Conservation (phyloP, 2,888 invertebrate genomes). For the Papilio elwesi region DNA sequence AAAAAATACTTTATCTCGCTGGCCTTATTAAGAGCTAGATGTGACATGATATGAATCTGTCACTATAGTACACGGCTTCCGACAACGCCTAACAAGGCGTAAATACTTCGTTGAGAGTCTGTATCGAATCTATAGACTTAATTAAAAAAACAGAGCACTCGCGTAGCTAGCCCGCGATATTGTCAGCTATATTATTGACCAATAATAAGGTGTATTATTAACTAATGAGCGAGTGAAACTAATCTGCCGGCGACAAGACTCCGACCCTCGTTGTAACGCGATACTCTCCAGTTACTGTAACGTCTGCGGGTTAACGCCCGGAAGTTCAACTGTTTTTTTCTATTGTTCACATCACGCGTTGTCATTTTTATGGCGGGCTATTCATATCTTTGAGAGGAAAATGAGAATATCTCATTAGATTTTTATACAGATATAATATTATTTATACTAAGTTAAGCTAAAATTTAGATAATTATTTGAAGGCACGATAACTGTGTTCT, state of each 20-base stretch:
- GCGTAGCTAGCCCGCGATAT: too few species aligned
- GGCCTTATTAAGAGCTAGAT: too few species aligned
- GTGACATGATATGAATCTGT: too few species aligned
- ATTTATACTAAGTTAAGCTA: background rate
- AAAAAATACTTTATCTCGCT: too few species aligned
- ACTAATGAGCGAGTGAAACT: constrained; percentile 30
- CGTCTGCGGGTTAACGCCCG: constrained; percentile 37
- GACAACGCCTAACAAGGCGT: too few species aligned
- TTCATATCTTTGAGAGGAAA: constrained; percentile 11
- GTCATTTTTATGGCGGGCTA: constrained; percentile 22
- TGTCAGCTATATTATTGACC: background rate
- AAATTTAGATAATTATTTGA: background rate
- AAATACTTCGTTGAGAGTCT: too few species aligned
- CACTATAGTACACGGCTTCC: too few species aligned
- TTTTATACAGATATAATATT: background rate
- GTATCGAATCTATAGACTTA: too few species aligned
- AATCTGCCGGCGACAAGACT: constrained; percentile 28
- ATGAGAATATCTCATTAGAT: background rate
- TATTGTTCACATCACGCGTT: constrained; percentile 36
- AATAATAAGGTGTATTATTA: constrained; percentile 22
- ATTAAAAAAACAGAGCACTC: too few species aligned
- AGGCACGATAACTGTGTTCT: too few species aligned
- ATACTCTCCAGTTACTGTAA: constrained; percentile 25
- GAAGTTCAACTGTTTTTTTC: constrained; percentile 32
- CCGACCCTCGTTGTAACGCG: constrained; percentile 24